Percentiles rank a stretch among this genome's conserved stretches.
Evolutionary conservation across 1,140 invertebrate genomes (phyloP).

Genomic region (Heterodera schachtii): DNA sequence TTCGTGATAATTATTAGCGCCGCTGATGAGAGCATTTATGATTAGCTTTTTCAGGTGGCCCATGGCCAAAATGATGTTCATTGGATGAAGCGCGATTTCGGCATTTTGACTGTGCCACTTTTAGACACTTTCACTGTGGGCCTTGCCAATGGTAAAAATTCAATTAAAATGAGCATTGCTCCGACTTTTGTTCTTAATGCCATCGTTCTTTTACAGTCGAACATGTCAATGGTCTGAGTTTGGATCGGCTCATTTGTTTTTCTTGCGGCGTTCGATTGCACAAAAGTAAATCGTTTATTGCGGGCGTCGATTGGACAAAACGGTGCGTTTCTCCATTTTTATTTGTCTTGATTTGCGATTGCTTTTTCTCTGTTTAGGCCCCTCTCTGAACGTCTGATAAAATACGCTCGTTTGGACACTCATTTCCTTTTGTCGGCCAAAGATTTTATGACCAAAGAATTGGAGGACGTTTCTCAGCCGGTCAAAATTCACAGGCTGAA

Average conservation of each 20-base stretch:
- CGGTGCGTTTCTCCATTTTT: not conserved
- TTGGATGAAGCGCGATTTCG: not conserved
- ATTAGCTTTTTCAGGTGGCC: not conserved
- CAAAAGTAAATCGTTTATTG: not conserved
- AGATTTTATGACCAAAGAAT: not conserved
- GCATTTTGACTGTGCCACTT: not conserved
- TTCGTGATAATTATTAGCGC: too few species aligned
- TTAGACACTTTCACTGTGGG: not conserved
- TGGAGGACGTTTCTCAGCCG: not conserved
- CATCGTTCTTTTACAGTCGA: too few species aligned
- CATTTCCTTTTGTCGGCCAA: not conserved
- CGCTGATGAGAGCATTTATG: too few species aligned
- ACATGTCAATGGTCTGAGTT: not conserved
- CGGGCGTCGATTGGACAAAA: not conserved
- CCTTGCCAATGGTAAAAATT: too few species aligned
- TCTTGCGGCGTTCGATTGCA: not conserved
- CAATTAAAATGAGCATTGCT: too few species aligned
- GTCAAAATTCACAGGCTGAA: not conserved
- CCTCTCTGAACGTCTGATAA: not conserved
- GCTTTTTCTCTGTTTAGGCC: not conserved
- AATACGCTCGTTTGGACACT: not conserved
- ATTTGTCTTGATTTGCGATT: too few species aligned
- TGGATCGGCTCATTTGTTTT: not conserved
- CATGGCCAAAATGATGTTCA: not conserved
- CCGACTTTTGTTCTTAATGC: too few species aligned